phyloP scores from a whole-genome alignment of 2,797 vertebrate genomes.

The Amphiprion clarkii region DNA sequence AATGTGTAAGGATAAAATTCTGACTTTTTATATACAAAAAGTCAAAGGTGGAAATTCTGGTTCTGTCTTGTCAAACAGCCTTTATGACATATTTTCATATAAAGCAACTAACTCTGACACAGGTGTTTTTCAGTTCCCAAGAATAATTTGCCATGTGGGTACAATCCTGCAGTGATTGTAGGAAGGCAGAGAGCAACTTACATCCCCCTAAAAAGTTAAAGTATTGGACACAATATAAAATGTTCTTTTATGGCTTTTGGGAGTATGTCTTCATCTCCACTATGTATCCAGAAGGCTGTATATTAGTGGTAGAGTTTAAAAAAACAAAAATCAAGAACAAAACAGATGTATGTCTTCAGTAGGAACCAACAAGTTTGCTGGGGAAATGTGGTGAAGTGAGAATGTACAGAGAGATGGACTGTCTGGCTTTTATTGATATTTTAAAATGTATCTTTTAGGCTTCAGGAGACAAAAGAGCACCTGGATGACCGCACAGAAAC shows the following conservation, averaged over 20 bases:
- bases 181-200: neutral
- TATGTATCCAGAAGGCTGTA: neutral
- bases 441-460: slow-evolving; percentile 73
- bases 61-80: no score
- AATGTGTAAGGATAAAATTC: no score
- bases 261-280: neutral
- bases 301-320: neutral
- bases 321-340: no score
- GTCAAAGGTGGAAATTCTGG: no score
- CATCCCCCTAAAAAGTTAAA: neutral
- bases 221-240: neutral
- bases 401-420: neutral
- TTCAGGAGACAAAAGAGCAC: slow-evolving; percentile 84
- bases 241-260: neutral
- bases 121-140: neutral
- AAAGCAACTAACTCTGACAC: no score
- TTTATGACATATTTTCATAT: no score
- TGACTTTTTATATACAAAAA: no score
- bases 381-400: no score
- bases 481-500: slow-evolving; percentile 83
- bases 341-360: neutral
- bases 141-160: neutral
- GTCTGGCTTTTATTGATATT: neutral
- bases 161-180: neutral
- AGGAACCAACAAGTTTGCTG: neutral